Base-by-base conservation (phyloP, 2,888 invertebrate species). In the Cordylochernes scorpioides region DNA sequence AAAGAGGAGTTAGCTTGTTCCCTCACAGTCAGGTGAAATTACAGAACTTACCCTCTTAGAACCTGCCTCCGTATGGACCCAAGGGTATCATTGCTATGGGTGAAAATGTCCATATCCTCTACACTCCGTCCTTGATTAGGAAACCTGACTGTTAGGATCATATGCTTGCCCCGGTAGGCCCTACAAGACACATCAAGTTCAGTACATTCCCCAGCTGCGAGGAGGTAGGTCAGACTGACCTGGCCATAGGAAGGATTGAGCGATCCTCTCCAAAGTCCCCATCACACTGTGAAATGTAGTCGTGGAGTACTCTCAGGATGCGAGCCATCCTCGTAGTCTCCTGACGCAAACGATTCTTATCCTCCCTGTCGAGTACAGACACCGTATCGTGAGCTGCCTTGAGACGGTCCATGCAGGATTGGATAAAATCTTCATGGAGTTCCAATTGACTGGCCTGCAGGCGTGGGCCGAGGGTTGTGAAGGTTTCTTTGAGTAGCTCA, bases 281-380 rank as follows among this genome's bases (percentile, higher is more conserved):
- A 61, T 88, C 88, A 59, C 86, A 88, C 58, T 88, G 86, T 45
- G 72, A 73, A 38, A 91, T 68, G 52, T 91, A 91, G 58, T 88
- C 88, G 52, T 78, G 74, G 47, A 91, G 63, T 47, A 88, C 84
- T 56, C 78, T 74, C 54, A 91, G 66, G 31, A 91, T 74, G 42
- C 88, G 67, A 53, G 78, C 78, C 71, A 88, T 80, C 54, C 75
- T 68, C 35, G 70, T 66, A 5, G 72, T 70, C 51, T 75, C 75
- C 32, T 62, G 57, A 44, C 59, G 53, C 31, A 69, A 60, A 38
- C 63, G 55, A 38, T 51, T 54, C 39, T 57, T 54, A 34, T 62
- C 62, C n/a, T n/a, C n/a, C 43, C 59, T 57, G 41, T 61, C 61
- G 19, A 69, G 49, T 43, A 60, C 58, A 25, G 67, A 63, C 41